Conservation (phyloP, 2,113 vertebrate genomes). For the Sclerurus mexicanus region DNA sequence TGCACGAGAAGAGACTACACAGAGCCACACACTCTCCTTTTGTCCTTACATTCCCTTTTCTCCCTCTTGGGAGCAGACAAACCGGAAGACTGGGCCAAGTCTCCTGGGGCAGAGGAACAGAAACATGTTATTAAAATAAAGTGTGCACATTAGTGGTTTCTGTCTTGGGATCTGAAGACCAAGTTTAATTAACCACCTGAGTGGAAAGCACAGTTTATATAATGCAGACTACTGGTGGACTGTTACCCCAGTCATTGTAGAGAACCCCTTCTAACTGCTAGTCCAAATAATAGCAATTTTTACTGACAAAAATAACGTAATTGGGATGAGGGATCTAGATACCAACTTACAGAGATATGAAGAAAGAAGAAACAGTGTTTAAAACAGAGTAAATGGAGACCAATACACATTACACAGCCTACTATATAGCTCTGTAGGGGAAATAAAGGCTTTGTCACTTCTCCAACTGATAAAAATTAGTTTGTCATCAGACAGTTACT, state of each 20-base stretch:
- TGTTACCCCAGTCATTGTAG: neutral
- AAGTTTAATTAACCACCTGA: conserved; percentile 5
- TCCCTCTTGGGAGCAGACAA: neutral
- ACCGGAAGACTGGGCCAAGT: neutral
- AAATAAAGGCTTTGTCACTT: neutral
- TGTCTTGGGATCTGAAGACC: neutral
- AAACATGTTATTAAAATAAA: neutral
- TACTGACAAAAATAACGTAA: neutral
- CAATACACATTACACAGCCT: neutral
- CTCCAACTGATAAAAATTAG: neutral
- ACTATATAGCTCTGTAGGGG: neutral
- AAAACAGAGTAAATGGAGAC: neutral
- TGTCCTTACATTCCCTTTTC: neutral
- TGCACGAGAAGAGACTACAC: neutral
- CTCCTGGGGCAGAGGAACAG: neutral
- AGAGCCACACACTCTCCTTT: neutral
- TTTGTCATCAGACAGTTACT: neutral
- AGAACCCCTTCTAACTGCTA: neutral
- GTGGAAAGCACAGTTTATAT: neutral
- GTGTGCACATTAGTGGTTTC: neutral
- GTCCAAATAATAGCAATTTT: neutral
- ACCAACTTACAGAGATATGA: neutral
- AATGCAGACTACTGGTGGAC: neutral
- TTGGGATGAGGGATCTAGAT: neutral
- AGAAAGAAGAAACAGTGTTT: neutral